Evolutionary conservation across 2,797 vertebrate genomes (phyloP).

Genomic region (Denticeps clupeoides): DNA sequence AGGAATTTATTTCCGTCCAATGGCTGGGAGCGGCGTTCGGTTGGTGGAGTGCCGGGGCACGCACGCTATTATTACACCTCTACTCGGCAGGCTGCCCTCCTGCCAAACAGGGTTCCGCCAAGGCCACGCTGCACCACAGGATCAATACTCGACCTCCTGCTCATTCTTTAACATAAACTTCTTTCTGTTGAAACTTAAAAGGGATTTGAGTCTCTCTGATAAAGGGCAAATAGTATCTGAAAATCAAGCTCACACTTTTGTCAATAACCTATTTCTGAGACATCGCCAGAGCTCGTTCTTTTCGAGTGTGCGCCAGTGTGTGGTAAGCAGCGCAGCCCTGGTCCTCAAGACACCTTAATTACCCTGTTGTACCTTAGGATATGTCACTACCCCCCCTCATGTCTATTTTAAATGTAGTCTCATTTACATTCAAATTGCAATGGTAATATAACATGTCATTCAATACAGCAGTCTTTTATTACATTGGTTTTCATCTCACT

Average conservation of each 20-base stretch:
- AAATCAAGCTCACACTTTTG: slow-evolving; percentile 38
- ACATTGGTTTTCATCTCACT: too few relatives aligned
- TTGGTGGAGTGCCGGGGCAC: slow-evolving; percentile 53
- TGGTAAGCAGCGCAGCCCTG: not conserved
- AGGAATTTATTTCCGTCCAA: slow-evolving; percentile 52
- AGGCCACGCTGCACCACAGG: slow-evolving; percentile 9
- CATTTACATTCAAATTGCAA: too few relatives aligned
- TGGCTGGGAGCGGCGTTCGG: slow-evolving; percentile 43
- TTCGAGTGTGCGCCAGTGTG: slow-evolving; percentile 1
- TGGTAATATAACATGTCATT: too few relatives aligned
- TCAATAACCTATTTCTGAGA: not conserved
- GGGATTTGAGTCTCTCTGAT: slow-evolving; percentile 54
- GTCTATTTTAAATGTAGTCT: too few relatives aligned
- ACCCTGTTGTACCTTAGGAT: too few relatives aligned
- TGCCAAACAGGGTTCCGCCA: slow-evolving; percentile 24
- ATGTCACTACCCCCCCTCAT: too few relatives aligned
- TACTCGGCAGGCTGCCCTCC: too few relatives aligned
- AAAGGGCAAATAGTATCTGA: slow-evolving; percentile 54
- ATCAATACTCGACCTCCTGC: slow-evolving; percentile 66
- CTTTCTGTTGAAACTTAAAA: slow-evolving; percentile 48
- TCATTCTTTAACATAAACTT: slow-evolving; percentile 67
- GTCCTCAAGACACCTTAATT: too few relatives aligned
- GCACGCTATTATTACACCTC: slow-evolving; percentile 52
- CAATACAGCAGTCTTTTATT: too few relatives aligned
- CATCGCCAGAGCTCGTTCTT: not conserved